phyloP scores from a whole-genome alignment of 2,888 invertebrate species.

The Malthinus flaveolus region DNA sequence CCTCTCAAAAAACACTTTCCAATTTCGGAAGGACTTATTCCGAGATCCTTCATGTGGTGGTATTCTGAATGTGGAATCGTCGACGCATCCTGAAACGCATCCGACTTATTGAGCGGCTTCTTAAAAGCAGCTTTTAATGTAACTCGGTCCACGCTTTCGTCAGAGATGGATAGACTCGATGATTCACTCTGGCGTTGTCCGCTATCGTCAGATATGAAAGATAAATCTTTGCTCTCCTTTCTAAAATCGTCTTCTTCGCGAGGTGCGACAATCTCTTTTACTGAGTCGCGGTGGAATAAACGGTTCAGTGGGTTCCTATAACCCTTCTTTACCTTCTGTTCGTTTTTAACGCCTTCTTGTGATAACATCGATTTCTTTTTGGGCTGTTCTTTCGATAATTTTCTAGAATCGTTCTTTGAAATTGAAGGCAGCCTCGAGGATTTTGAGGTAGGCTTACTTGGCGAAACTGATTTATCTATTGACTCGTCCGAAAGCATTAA shows the following conservation, averaged over 20 bases:
- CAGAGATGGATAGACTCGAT: neutral
- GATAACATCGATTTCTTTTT: too few relatives aligned
- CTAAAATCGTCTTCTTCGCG: neutral
- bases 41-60: neutral
- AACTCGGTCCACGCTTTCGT: neutral
- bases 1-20: conserved; percentile 42
- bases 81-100: too few relatives aligned
- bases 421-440: neutral
- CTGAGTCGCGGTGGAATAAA: neutral
- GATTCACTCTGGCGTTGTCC: neutral
- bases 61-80: too few relatives aligned
- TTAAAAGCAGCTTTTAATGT: too few relatives aligned
- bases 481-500: neutral
- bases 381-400: neutral
- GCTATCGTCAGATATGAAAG: neutral
- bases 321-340: too few relatives aligned
- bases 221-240: neutral
- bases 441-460: neutral
- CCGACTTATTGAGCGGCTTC: too few relatives aligned
- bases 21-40: conserved; percentile 38
- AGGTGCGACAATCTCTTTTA: conserved; percentile 6
- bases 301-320: neutral
- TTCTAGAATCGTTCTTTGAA: neutral
- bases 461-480: neutral
- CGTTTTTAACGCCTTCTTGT: too few relatives aligned